Evolutionary conservation across 2,113 vertebrate genomes (phyloP).

Genomic region (Grallaria varia): DNA sequence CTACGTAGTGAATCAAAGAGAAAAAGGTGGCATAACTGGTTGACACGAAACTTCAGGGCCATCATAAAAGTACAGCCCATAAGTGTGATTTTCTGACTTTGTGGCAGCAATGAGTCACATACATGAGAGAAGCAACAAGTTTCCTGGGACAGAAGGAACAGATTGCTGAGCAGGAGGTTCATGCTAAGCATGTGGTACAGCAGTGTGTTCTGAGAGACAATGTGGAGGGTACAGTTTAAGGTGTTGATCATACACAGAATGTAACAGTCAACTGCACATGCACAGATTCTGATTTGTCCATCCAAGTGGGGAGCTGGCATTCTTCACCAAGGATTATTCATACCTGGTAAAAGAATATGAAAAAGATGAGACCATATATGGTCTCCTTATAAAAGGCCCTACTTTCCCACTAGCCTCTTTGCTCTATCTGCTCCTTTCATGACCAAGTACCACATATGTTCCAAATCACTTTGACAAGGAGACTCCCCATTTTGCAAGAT

Average conservation of each 20-base stretch:
- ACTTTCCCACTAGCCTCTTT: background rate
- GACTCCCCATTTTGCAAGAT: background rate
- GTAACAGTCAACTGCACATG: background rate
- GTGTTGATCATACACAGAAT: background rate
- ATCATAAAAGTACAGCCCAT: background rate
- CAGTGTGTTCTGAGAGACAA: background rate
- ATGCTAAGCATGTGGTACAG: background rate
- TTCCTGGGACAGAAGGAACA: background rate
- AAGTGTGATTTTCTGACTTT: background rate
- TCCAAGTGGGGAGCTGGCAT: background rate
- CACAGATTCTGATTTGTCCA: background rate
- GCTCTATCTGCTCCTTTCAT: background rate
- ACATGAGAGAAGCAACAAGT: background rate
- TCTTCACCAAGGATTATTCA: background rate
- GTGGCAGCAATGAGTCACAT: background rate
- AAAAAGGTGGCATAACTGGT: background rate
- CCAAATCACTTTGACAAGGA: background rate
- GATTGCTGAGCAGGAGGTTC: background rate
- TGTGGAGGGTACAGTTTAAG: background rate
- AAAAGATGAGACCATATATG: background rate
- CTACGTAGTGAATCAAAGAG: accelerated
- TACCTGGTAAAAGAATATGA: background rate
- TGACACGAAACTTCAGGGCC: background rate
- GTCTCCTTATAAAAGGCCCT: background rate
- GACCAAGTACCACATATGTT: background rate